Evolutionary conservation across 1,140 invertebrate genomes (phyloP), one percentile per base, ranked within the genome.

Genomic region (Orussus abietinus): DNA sequence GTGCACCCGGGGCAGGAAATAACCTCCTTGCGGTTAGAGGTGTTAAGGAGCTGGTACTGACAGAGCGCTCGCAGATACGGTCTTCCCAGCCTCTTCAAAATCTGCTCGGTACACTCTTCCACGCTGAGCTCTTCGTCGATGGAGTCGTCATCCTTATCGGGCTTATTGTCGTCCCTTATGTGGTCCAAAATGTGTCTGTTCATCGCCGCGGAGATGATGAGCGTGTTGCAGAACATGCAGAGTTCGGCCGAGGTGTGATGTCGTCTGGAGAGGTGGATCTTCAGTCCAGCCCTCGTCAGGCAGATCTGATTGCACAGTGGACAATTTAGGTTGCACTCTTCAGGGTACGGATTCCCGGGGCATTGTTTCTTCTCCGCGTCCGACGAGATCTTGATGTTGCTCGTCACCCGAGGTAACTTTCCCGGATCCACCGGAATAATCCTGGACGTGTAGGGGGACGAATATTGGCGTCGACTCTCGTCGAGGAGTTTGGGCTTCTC

Each of bases 121-220:
- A 47, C 47, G 15, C 11, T 12, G 26, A 47, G 5, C 12, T 19
- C 12, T 25, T 45, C 5, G 9, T 40, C 10, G 7, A 52, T 38
- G 6, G 44, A 44, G 2, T 49, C 14, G 1, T 17, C 13, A 10
- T 42, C 38, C 4, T 10, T 26, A 2, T 45, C 11, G 1, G 7
- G 2, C 3, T 33, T 39, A 18, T 25, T 39, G 10, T 49, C 47
- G 18, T 42, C 35, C 3, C 38, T 35, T 3, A 28, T 42, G 3
- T 48, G 25, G 7, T 56, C 51, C 5, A 53, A 32, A 40, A 56
- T 51, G 18, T 56, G 54, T 7, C 51, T 48, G 18, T 51, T 38
- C 13, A 51, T 36, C 22, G 38, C 48, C 10, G 45, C 49, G 6
- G 41, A 44, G n/a, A 47, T 26, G 6, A 50, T 39, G 17, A 53